Evolutionary conservation across 2,113 vertebrate genomes (phyloP).

Genomic region (Lagopus leucura): DNA sequence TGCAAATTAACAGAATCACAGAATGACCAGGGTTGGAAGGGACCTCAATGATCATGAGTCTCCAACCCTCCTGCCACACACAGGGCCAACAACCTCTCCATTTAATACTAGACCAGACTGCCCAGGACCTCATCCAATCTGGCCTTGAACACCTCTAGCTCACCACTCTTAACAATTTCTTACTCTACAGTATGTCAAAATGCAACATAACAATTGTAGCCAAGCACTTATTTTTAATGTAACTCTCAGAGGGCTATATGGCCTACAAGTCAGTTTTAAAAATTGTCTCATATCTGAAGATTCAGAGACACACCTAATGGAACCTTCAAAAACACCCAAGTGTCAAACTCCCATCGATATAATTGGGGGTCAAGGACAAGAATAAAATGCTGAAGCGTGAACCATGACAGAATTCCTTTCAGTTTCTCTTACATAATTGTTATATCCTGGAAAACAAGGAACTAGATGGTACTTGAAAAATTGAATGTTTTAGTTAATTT

Average conservation of each 20-base stretch:
- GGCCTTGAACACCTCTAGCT: too few species aligned
- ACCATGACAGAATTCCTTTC: not conserved
- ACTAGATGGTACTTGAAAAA: constrained; percentile 12
- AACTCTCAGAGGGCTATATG: not conserved
- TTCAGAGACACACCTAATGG: not conserved
- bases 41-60: too few species aligned
- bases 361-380: not conserved
- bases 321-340: not conserved
- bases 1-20: not conserved
- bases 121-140: too few species aligned
- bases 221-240: not conserved
- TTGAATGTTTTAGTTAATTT: constrained; percentile 36
- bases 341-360: not conserved
- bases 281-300: not conserved
- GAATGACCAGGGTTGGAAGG: too few species aligned
- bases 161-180: not conserved
- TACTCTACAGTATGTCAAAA: not conserved
- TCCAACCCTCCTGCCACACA: too few species aligned
- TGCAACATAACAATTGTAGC: not conserved
- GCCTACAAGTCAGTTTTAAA: not conserved
- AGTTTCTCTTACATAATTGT: not conserved
- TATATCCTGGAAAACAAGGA: not conserved
- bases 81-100: too few species aligned
- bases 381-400: constrained; percentile 13
- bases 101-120: too few species aligned